Evolutionary conservation across 2,888 invertebrate genomes (phyloP), one percentile per base, ranked within the genome.

Genomic region (Choreutis nemorana): DNA sequence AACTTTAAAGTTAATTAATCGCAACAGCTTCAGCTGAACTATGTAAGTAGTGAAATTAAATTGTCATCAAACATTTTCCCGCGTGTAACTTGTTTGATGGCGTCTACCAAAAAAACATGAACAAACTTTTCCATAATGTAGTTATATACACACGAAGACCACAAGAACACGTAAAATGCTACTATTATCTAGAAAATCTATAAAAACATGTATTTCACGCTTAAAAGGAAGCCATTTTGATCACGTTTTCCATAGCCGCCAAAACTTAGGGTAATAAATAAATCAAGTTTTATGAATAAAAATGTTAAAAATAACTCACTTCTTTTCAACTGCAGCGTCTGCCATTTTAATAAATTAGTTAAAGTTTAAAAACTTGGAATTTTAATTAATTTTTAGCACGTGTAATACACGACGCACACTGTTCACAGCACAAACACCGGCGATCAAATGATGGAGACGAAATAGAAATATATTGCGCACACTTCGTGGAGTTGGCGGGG

Each of bases 241-340:
- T 73, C 71, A 70, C 64, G 68, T 64, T 64, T 60, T 42, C 42
- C 39, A 44, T 61, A 64, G 66, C 75, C 77, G 77, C 77, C 75
- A 77, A 78, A 77, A 70, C 43, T 52, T 45, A 41, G 43, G 42
- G 38, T 37, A 34, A 36, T 29, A 28, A 34, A 52, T 53, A 50
- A 36, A 45, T n/a, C 40, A 23, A 14, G 24, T 36, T 33, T 44
- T 40, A 31, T 47, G 34, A 51, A 39, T 41, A 33, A 55, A 50
- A 40, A 35, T 34, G 23, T 28, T 41, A 12, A 39, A 43, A 45
- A 43, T 39, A 55, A 85, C 86, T 86, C 81, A 86, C 87, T 83
- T 84, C 61, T 81, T 82, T 60, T 85, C 83, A 41, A 82, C 75
- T 51, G 86, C 86, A 67, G 86, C 84, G 70, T 86, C 86, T 70